phyloP scores from a whole-genome alignment of 2,113 vertebrate species.

The Corydoras sp. region DNA sequence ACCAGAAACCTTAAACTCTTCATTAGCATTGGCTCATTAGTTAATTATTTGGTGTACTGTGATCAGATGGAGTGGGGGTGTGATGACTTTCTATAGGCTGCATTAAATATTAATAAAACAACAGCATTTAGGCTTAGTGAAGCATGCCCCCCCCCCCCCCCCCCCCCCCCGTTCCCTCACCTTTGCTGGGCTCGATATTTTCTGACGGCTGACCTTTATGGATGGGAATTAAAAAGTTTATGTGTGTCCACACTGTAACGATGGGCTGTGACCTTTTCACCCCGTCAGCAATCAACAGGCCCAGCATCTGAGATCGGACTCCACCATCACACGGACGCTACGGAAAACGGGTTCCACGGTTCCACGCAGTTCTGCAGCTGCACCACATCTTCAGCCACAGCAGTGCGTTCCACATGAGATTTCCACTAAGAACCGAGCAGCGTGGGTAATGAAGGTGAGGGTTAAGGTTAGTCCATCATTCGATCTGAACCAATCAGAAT shows the following conservation, averaged over 20 bases:
- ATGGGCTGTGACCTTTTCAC: slow-evolving; percentile 40
- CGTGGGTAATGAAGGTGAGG: too few species aligned
- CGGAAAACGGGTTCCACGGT: background rate
- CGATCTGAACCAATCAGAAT: too few species aligned
- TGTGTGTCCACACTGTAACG: slow-evolving; percentile 33
- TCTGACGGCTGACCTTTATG: slow-evolving; percentile 67
- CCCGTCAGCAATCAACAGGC: slow-evolving; percentile 38
- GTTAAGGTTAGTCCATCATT: too few species aligned
- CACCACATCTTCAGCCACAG: too few species aligned
- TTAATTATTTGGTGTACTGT: too few species aligned
- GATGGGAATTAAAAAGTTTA: slow-evolving; percentile 43
- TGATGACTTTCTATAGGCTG: too few species aligned
- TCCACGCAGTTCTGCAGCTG: too few species aligned
- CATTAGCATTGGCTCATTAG: too few species aligned
- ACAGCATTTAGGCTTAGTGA: background rate
- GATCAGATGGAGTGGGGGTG: too few species aligned
- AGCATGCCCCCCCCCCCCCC: background rate
- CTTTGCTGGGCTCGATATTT: slow-evolving; percentile 64
- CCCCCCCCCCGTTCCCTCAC: slow-evolving; percentile 48
- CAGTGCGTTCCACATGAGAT: too few species aligned
- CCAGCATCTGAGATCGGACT: slow-evolving; percentile 20
- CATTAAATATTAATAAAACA: background rate
- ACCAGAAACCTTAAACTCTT: too few species aligned
- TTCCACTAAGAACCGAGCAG: too few species aligned
- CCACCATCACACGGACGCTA: background rate